A percentile compares a stretch with the other conserved stretches of the same genome.
phyloP scores from a whole-genome alignment of 2,888 invertebrate genomes.

The Sycophila texana region DNA sequence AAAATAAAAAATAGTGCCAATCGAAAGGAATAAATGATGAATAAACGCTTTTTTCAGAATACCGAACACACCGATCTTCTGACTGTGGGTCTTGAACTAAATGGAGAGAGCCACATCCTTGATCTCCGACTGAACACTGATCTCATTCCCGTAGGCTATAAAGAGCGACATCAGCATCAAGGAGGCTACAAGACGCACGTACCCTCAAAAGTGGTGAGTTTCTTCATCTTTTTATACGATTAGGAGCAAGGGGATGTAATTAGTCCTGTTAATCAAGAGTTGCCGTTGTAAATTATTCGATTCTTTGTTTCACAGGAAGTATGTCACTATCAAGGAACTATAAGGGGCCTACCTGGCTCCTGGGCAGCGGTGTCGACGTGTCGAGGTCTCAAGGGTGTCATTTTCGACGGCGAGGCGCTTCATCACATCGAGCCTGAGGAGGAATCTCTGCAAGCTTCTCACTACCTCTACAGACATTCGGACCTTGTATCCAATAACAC shows the following conservation, averaged over 20 bases:
- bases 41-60: constrained; percentile 73
- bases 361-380: constrained; percentile 93
- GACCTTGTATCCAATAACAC: constrained; percentile 79
- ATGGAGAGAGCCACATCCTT: constrained; percentile 82
- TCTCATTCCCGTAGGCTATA: constrained; percentile 83
- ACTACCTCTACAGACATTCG: constrained; percentile 83
- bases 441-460: constrained; percentile 76
- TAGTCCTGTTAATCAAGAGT: too few species aligned
- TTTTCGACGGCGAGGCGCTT: constrained; percentile 86
- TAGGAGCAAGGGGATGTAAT: too few species aligned
- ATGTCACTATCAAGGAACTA: constrained; percentile 87
- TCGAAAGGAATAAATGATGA: too few species aligned
- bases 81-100: constrained; percentile 82
- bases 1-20: too few species aligned
- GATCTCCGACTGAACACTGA: constrained; percentile 85
- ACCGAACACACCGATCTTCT: constrained; percentile 78
- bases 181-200: constrained; percentile 75
- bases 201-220: constrained; percentile 75
- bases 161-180: constrained; percentile 76
- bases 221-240: not conserved
- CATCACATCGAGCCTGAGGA: constrained; percentile 83
- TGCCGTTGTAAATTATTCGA: not conserved
- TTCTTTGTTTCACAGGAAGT: constrained; percentile 79
- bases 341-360: constrained; percentile 83
- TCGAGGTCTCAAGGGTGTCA: constrained; percentile 84